These are phyloP conservation scores for Echiichthys vipera DNA, from an alignment of 2,797 vertebrate species.

Conservation along the genomic window DNA sequence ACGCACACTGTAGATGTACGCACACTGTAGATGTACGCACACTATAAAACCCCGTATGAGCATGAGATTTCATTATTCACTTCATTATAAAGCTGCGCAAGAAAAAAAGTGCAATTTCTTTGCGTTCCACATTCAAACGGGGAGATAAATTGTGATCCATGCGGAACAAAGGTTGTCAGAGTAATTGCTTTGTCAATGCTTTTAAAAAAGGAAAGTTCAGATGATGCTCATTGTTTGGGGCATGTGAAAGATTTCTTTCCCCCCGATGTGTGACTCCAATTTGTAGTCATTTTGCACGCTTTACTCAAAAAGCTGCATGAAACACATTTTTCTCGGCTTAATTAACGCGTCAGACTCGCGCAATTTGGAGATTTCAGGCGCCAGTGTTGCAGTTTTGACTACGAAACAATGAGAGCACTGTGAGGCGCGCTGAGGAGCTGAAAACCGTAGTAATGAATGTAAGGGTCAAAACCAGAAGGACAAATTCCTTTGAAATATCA, in stretches of 20 bases:
- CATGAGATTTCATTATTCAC: constrained; percentile 8
- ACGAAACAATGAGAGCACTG: constrained; percentile 36
- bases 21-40: neutral
- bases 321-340: constrained; percentile 30
- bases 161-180: constrained; percentile 9
- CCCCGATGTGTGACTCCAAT: constrained; percentile 5
- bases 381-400: constrained; percentile 11
- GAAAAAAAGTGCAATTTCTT: constrained; percentile 20
- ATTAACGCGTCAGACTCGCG: constrained; percentile 18
- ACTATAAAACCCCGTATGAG: neutral
- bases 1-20: neutral
- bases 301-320: constrained; percentile 37
- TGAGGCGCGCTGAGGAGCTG: neutral
- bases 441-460: constrained; percentile 18
- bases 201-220: neutral
- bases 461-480: constrained; percentile 53
- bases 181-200: constrained; percentile 13
- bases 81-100: neutral
- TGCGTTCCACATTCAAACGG: neutral
- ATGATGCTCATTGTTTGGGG: neutral
- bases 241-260: neutral
- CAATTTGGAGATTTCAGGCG: constrained; percentile 33
- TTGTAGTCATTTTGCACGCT: constrained; percentile 28
- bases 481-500: constrained; percentile 41
- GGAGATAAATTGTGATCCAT: constrained; percentile 1